Evolutionary conservation across 2,113 vertebrate species (phyloP).

Genomic region (Sinocyclocheilus grahami): DNA sequence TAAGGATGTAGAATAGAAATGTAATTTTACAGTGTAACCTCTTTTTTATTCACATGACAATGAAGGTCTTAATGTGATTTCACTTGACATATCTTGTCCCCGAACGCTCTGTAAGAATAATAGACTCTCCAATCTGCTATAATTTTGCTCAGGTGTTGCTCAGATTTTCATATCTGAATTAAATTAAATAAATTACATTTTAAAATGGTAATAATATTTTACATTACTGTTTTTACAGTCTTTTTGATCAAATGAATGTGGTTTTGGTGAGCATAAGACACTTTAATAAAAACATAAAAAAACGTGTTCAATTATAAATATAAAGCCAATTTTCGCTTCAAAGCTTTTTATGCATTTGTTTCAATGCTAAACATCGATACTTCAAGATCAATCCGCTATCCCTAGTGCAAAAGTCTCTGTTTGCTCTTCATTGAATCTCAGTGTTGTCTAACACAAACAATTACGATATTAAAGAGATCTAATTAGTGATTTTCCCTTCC

Average conservation of each 20-base stretch:
- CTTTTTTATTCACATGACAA: background rate
- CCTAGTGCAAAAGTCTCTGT: background rate
- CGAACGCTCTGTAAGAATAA: background rate
- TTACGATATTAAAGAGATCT: conserved; percentile 17
- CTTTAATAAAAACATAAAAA: too few species aligned
- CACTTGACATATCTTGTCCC: background rate
- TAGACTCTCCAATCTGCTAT: background rate
- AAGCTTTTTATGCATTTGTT: background rate
- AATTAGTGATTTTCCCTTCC: background rate
- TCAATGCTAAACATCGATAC: background rate
- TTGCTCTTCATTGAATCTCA: background rate
- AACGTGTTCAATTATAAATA: too few species aligned
- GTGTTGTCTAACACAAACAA: conserved; percentile 15
- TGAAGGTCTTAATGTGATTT: conserved; percentile 22
- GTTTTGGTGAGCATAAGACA: too few species aligned
- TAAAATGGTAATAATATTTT: too few species aligned
- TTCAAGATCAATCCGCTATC: background rate
- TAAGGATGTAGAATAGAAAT: conserved; percentile 2
- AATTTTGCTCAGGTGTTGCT: background rate
- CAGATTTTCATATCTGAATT: background rate
- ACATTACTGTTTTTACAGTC: too few species aligned
- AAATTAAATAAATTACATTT: background rate
- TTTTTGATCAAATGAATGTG: background rate
- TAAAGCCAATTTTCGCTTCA: background rate
- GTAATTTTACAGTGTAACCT: conserved; percentile 2